A percentile compares a stretch with the other conserved stretches of the same genome.
Evolutionary conservation across 2,113 vertebrate species (phyloP).

Genomic region (Sarotherodon lohbergeri): DNA sequence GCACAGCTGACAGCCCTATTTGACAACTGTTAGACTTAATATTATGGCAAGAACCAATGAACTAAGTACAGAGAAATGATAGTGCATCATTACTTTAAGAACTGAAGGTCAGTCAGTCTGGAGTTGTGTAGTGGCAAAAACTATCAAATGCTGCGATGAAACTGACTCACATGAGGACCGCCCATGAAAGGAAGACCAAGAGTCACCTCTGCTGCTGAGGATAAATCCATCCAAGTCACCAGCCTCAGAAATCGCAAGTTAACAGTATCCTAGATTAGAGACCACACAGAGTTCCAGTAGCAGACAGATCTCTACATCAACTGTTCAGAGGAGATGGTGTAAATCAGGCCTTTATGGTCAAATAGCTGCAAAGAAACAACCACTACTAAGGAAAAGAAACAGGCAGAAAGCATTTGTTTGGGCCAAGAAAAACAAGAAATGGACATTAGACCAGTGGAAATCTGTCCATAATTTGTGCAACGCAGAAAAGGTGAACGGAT

Average conservation of each 20-base stretch:
- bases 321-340: neutral
- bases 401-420: neutral
- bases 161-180: neutral
- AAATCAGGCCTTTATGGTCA: neutral
- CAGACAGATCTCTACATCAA: neutral
- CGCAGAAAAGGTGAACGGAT: neutral
- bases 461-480: neutral
- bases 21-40: neutral
- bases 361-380: neutral
- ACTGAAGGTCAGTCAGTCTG: neutral
- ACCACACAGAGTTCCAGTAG: neutral
- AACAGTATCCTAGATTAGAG: neutral
- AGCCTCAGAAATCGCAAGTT: neutral
- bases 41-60: neutral
- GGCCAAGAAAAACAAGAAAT: neutral
- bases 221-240: neutral
- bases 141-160: neutral
- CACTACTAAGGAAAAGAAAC: neutral
- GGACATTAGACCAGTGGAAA: neutral
- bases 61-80: neutral
- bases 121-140: neutral
- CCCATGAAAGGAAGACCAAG: neutral
- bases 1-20: neutral
- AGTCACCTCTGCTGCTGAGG: neutral
- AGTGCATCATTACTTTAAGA: neutral